Percentiles rank a stretch among this genome's conserved stretches.
Evolutionary conservation across 2,888 invertebrate genomes (phyloP).

Genomic region (Mongoloraphidia duomilia): DNA sequence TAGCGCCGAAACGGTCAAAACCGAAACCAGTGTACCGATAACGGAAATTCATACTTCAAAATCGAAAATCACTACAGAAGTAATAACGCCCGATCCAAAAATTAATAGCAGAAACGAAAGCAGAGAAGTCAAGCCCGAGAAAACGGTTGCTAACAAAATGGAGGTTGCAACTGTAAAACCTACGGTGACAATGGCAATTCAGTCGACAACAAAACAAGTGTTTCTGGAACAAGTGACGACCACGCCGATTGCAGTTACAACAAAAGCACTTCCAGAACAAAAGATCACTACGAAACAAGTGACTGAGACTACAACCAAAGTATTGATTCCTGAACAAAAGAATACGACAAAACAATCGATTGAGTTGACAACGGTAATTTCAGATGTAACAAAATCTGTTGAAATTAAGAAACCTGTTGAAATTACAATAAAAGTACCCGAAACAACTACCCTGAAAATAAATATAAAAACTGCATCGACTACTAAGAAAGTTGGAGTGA

Average conservation of each 20-base stretch:
- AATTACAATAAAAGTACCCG: constrained; percentile 21
- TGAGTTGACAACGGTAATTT: too few relatives aligned
- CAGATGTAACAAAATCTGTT: too few relatives aligned
- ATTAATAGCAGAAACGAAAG: not conserved
- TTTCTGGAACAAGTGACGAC: too few relatives aligned
- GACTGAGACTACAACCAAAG: not conserved
- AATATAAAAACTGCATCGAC: not conserved
- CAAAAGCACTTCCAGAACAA: not conserved
- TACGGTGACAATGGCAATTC: too few relatives aligned
- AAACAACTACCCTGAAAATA: not conserved
- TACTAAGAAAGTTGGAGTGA: not conserved
- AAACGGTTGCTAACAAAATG: too few relatives aligned
- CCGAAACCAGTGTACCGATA: not conserved
- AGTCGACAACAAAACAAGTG: not conserved
- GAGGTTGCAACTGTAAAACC: too few relatives aligned
- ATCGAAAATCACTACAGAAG: too few relatives aligned
- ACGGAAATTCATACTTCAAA: not conserved
- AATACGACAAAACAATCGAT: too few relatives aligned
- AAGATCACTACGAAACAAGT: not conserved
- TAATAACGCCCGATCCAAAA: not conserved
- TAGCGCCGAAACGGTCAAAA: not conserved
- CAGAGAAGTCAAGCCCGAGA: too few relatives aligned
- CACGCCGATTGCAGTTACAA: not conserved
- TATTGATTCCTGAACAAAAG: not conserved
- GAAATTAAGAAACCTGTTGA: constrained; percentile 13